Evolutionary conservation across 2,113 vertebrate species (phyloP), one percentile per base, ranked within the genome.

Genomic region (Bos taurus): DNA sequence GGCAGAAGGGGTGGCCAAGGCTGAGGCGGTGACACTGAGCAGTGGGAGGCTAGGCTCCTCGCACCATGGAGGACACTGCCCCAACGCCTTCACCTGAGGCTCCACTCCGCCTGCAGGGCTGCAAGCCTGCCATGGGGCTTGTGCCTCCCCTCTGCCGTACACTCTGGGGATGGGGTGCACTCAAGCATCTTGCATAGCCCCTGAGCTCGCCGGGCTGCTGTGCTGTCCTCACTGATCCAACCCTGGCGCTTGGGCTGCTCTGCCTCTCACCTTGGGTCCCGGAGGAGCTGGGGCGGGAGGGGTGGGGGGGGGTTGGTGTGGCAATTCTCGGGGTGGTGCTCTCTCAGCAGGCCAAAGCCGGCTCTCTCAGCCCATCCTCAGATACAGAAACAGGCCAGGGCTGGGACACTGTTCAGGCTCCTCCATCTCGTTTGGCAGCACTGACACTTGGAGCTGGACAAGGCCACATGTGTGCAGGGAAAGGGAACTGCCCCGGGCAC

Each of bases 91-190:
- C 33, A 11, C 3, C 11, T 12, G 9, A n/a, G 80, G 33, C 74
- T 12, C 25, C 10, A 21, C 52, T 21, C 17, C 23, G 3, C 26
- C 23, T 1, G 5, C 2, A 16, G 6, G 19, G 21, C 33, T 83
- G 7, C 15, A 48, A 48, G 54, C 11, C 26, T 10, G 52, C 26
- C 6, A 0, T 2, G 23, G 23, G 0, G 30, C 30, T 28, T 26
- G 28, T 1, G 3, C 43, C 60, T 78, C 36, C 19, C 23, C 23
- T 21, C 33, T 4, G 52, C 14, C 16, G 1, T n/a, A 26, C 56
- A n/a, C 81, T 36, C 11, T 4, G 50, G 15, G 21, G 48, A 36
- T 11, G 30, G 48, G 14, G 26, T 26, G n/a, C 16, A 40, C 14
- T 10, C 28, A 36, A 25, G 21, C 19, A 15, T 48, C 71, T 12